Percentiles rank a stretch among this genome's conserved stretches.
Conservation (phyloP, 2,113 vertebrate genomes). For the Neomonachus schauinslandi region DNA sequence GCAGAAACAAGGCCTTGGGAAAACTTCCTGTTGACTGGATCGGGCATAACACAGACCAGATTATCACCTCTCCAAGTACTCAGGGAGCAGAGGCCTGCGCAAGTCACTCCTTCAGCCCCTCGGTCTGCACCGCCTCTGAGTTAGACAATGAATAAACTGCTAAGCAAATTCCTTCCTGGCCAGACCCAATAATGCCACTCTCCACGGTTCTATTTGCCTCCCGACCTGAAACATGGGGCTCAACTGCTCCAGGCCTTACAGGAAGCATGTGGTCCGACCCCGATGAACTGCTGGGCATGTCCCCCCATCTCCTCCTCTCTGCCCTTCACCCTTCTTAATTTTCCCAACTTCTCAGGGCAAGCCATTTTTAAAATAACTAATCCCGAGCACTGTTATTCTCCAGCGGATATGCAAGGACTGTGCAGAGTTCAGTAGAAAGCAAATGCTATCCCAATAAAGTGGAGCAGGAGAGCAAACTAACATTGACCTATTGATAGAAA, state of each 20-base stretch:
- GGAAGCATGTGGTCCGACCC: not conserved
- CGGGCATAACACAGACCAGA: not conserved
- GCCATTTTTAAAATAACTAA: constrained; percentile 34
- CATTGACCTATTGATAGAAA: not conserved
- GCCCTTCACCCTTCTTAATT: not conserved
- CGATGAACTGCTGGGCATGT: not conserved
- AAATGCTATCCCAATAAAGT: not conserved
- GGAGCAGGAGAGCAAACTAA: not conserved
- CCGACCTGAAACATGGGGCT: not conserved
- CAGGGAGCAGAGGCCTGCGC: not conserved
- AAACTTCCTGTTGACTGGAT: not conserved
- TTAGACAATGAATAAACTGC: not conserved
- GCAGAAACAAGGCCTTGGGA: not conserved
- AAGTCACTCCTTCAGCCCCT: not conserved
- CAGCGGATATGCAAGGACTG: not conserved
- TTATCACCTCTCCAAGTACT: not conserved
- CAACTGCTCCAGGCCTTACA: not conserved
- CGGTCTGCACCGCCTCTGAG: not conserved
- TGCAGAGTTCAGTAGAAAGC: not conserved
- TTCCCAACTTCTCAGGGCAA: not conserved
- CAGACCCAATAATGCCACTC: not conserved
- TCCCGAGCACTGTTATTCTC: not conserved
- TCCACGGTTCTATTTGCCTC: not conserved
- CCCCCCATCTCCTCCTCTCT: not conserved
- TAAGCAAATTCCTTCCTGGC: not conserved